phyloP scores from a whole-genome alignment of 2,113 vertebrate genomes.

The Struthio camelus region DNA sequence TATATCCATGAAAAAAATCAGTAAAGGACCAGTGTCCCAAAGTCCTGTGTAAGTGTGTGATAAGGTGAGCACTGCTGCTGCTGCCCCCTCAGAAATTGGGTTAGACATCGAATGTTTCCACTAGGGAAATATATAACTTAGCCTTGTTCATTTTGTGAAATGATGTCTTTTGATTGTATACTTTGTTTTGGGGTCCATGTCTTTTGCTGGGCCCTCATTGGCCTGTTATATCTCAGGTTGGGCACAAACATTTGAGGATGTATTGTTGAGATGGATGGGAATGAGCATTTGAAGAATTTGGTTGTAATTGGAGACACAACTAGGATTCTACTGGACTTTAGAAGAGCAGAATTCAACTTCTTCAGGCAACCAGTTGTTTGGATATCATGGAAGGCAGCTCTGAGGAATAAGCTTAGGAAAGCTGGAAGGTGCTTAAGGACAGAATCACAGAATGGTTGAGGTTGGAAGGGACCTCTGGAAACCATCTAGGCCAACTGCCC shows the following conservation, averaged over 20 bases:
- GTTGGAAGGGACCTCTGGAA: too few relatives aligned
- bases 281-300: not conserved
- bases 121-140: not conserved
- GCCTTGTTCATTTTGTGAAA: not conserved
- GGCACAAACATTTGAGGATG: accelerated
- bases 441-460: too few relatives aligned
- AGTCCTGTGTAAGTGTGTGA: not conserved
- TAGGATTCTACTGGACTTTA: not conserved
- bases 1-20: not conserved
- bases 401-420: not conserved
- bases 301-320: not conserved
- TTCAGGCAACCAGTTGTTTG: not conserved
- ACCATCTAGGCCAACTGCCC: too few relatives aligned
- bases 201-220: not conserved
- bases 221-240: not conserved
- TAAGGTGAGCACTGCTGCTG: not conserved
- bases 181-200: not conserved
- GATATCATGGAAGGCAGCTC: not conserved
- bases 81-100: not conserved
- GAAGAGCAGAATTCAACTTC: not conserved
- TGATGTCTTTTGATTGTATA: not conserved
- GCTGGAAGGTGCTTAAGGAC: not conserved
- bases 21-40: accelerated
- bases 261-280: not conserved
- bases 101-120: not conserved